Conservation (phyloP, 2,888 invertebrate species). For the Lasius platythorax region DNA sequence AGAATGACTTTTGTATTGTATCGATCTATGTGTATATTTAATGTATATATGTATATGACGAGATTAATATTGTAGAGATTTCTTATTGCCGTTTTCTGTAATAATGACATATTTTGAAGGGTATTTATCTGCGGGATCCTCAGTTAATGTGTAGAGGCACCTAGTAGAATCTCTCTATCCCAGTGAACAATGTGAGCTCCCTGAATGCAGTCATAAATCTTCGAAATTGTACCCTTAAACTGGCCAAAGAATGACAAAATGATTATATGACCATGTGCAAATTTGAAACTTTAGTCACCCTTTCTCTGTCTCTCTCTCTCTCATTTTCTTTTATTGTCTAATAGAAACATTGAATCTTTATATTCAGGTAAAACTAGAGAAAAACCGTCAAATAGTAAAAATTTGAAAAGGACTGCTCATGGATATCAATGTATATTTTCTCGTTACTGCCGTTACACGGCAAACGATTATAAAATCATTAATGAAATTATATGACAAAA, state of each 20-base stretch:
- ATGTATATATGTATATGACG: neutral
- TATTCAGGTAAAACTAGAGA: neutral
- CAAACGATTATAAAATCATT: too few species aligned
- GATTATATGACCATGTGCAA: constrained; percentile 1
- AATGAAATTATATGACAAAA: too few species aligned
- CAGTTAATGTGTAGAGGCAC: neutral
- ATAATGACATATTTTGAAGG: neutral
- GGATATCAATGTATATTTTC: neutral
- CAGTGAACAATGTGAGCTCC: neutral
- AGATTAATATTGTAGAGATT: neutral
- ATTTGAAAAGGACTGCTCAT: neutral
- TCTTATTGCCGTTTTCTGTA: neutral
- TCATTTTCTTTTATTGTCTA: neutral
- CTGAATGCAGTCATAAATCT: neutral
- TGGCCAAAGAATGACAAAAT: neutral
- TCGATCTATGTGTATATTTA: neutral
- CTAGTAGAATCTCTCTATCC: neutral
- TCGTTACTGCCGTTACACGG: too few species aligned
- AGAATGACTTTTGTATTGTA: neutral
- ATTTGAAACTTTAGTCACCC: neutral
- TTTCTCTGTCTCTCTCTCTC: neutral
- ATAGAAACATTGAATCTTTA: neutral
- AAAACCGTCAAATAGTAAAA: neutral
- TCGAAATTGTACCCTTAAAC: neutral
- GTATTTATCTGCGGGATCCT: neutral